These are phyloP conservation scores for Chironomus tentans DNA, from an alignment of 2,888 invertebrate species.

Conservation along the genomic window DNA sequence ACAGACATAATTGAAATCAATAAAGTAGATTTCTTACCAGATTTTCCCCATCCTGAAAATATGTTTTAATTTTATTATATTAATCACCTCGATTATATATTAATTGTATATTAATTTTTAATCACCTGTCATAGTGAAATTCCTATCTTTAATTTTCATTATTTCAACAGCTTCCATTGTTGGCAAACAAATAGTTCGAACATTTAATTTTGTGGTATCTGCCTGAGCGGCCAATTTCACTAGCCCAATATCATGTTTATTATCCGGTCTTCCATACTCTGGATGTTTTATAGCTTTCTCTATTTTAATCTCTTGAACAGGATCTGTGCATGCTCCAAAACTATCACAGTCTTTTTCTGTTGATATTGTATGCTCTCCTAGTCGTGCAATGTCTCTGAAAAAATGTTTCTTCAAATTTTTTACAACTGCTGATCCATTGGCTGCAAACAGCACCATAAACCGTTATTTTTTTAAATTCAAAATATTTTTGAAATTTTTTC, in stretches of 20 bases:
- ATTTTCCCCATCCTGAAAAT: too few relatives aligned
- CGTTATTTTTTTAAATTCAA: too few relatives aligned
- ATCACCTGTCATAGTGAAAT: too few relatives aligned
- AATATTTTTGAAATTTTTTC: too few relatives aligned
- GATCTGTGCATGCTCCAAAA: background rate
- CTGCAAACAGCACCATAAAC: too few relatives aligned
- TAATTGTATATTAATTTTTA: too few relatives aligned
- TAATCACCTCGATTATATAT: too few relatives aligned
- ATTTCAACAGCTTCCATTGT: background rate
- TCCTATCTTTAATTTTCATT: background rate
- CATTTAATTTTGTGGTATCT: background rate
- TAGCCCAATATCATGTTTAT: conserved; percentile 4
- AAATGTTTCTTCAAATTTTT: too few relatives aligned
- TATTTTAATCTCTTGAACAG: conserved; percentile 11
- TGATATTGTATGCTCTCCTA: background rate
- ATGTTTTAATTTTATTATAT: too few relatives aligned
- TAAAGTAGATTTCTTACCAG: too few relatives aligned
- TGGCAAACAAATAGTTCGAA: conserved; percentile 14
- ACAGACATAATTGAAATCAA: background rate
- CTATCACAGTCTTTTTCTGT: conserved; percentile 4
- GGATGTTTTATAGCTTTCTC: conserved; percentile 3
- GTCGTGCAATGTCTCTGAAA: background rate
- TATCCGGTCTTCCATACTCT: background rate
- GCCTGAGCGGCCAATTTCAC: background rate
- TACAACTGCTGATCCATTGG: too few relatives aligned